phyloP scores from a whole-genome alignment of 2,888 invertebrate species.

The Apamea anceps region DNA sequence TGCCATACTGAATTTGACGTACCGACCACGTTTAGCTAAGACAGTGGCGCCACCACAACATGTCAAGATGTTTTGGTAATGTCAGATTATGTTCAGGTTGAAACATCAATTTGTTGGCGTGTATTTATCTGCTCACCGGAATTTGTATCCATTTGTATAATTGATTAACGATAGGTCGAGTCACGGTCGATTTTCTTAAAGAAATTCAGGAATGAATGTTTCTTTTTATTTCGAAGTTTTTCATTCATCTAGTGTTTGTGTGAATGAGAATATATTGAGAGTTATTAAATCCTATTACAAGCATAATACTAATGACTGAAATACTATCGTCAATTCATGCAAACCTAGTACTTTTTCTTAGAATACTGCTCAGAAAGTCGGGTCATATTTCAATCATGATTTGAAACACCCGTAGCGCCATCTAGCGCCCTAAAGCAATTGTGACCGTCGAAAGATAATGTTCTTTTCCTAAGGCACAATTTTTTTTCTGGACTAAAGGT shows the following conservation, averaged over 20 bases:
- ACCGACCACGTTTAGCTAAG: slow-evolving; percentile 4
- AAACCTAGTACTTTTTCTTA: too few relatives aligned
- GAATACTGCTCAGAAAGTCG: too few relatives aligned
- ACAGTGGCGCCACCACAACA: slow-evolving; percentile 17
- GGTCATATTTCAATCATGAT: too few relatives aligned
- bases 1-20: background rate
- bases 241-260: slow-evolving; percentile 9
- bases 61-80: slow-evolving; percentile 23
- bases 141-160: slow-evolving; percentile 43
- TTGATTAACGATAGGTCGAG: slow-evolving; percentile 37
- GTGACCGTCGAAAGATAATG: too few relatives aligned
- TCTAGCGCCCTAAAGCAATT: too few relatives aligned
- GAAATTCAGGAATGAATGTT: background rate
- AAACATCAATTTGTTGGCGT: slow-evolving; percentile 37
- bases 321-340: too few relatives aligned
- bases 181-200: slow-evolving; percentile 23
- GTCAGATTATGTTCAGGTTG: slow-evolving; percentile 13
- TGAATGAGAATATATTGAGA: background rate
- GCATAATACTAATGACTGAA: too few relatives aligned
- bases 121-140: slow-evolving; percentile 37
- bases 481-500: too few relatives aligned
- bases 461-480: too few relatives aligned
- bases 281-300: too few relatives aligned
- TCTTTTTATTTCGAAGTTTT: background rate
- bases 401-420: too few relatives aligned